Evolutionary conservation across 2,888 invertebrate species (phyloP).

Genomic region (Phortica magna): DNA sequence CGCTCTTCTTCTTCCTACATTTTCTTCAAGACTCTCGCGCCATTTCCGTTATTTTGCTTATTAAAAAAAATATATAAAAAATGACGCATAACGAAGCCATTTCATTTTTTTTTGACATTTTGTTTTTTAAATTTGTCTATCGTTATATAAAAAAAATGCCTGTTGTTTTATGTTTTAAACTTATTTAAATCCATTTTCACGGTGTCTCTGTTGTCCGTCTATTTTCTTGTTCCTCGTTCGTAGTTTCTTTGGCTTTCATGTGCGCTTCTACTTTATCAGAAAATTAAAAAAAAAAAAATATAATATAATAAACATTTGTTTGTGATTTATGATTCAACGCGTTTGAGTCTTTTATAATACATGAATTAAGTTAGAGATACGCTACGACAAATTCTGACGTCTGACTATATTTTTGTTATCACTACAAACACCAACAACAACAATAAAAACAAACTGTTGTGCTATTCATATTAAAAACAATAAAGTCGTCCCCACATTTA

Average conservation of each 20-base stretch:
- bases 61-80: neutral
- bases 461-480: neutral
- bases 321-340: neutral
- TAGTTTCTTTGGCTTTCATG: too few species aligned
- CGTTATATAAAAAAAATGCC: neutral
- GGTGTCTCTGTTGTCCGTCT: neutral
- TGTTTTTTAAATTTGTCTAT: neutral
- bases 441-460: neutral
- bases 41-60: neutral
- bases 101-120: neutral
- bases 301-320: neutral
- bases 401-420: neutral
- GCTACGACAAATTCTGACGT: neutral
- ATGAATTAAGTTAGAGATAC: neutral
- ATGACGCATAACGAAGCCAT: slow-evolving; percentile 4
- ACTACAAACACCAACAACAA: neutral
- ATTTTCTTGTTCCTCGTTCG: neutral
- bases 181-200: neutral
- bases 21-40: neutral
- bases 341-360: neutral
- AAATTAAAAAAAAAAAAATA: too few species aligned
- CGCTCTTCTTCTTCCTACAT: neutral
- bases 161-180: neutral
- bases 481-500: neutral
- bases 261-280: too few species aligned